Percentiles rank a stretch among this genome's conserved stretches.
These are phyloP conservation scores for Tarsius wallacei DNA, from an alignment of 2,797 vertebrate genomes.

Conservation along the genomic window DNA sequence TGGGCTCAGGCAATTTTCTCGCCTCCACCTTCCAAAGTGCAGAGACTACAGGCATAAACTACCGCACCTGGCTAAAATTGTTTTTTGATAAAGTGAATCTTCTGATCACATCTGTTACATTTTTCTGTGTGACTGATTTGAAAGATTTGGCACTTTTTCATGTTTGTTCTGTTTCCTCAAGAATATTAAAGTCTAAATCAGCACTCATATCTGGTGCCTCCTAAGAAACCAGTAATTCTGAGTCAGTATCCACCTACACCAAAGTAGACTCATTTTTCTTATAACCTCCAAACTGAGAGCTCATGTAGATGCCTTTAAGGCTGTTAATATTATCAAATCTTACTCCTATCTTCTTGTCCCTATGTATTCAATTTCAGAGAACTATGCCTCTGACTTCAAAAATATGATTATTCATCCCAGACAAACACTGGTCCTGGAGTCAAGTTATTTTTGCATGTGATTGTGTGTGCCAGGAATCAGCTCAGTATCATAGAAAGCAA, in stretches of 20 bases:
- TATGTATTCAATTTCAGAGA: background rate
- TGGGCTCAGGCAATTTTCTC: too few relatives aligned
- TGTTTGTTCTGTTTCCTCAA: background rate
- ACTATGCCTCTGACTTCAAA: background rate
- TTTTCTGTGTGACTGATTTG: background rate
- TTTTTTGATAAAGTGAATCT: background rate
- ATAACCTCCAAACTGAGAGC: background rate
- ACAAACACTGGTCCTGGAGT: background rate
- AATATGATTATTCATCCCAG: background rate
- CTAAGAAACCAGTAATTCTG: background rate
- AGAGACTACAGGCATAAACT: too few relatives aligned
- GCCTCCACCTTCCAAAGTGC: too few relatives aligned
- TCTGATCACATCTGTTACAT: background rate
- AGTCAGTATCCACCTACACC: background rate
- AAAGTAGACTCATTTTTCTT: background rate
- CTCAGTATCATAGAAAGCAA: background rate
- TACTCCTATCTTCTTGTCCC: background rate
- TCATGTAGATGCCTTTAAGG: background rate
- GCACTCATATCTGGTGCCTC: background rate
- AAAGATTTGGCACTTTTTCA: background rate
- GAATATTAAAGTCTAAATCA: background rate
- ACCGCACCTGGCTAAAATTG: too few relatives aligned
- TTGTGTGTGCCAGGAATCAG: fast-evolving
- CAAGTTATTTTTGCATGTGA: background rate
- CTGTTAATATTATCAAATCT: background rate